These are phyloP conservation scores for Aphis craccivora DNA, from an alignment of 1,140 invertebrate species.

Conservation along the genomic window DNA sequence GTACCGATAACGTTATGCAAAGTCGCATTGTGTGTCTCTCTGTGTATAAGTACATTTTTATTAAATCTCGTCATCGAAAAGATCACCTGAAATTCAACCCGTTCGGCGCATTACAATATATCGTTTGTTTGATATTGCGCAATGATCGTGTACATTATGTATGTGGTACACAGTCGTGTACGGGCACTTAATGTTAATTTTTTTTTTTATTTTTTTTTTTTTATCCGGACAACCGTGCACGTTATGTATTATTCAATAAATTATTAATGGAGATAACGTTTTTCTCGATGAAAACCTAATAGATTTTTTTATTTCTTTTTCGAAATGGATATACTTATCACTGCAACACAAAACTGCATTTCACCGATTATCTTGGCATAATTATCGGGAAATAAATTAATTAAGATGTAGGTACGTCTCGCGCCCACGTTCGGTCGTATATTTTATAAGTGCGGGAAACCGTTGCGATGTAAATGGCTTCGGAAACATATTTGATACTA, in stretches of 20 bases:
- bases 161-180: background rate
- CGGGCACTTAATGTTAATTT: slow-evolving; percentile 4
- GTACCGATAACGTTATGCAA: background rate
- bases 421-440: slow-evolving; percentile 22
- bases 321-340: background rate
- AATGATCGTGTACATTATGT: background rate
- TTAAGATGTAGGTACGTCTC: background rate
- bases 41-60: too few relatives aligned
- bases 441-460: background rate
- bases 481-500: slow-evolving; percentile 1
- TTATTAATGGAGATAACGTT: slow-evolving; percentile 10
- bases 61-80: background rate
- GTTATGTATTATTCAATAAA: background rate
- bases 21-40: background rate
- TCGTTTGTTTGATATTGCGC: background rate
- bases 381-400: slow-evolving; percentile 34
- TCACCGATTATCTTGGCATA: slow-evolving; percentile 34
- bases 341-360: background rate
- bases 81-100: background rate
- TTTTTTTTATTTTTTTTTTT: background rate
- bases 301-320: background rate
- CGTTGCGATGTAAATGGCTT: slow-evolving; percentile 23
- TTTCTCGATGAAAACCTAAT: background rate
- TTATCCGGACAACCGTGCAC: background rate
- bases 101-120: background rate